Evolutionary conservation across 1,140 invertebrate genomes (phyloP).

Genomic region (Holcopasites calliopsidis): DNA sequence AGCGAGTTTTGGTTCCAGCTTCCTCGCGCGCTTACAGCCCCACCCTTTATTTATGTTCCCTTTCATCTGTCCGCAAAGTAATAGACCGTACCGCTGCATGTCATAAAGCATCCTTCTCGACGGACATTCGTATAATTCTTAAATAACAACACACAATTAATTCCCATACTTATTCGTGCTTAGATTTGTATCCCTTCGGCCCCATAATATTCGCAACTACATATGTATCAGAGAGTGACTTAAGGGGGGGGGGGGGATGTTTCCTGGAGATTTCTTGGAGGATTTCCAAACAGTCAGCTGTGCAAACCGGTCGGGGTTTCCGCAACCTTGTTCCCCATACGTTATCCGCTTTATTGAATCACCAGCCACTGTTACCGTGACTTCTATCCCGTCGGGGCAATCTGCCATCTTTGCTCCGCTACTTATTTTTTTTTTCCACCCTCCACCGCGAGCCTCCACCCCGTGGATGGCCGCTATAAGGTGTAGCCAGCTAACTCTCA

Average conservation of each 20-base stretch:
- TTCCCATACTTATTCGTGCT: no score
- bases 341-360: conserved; percentile 73
- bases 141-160: no score
- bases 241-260: conserved; percentile 29
- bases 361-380: conserved; percentile 55
- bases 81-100: not conserved
- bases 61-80: not conserved
- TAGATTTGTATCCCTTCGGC: no score
- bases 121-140: no score
- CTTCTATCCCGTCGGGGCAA: conserved; percentile 60
- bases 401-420: conserved; percentile 64
- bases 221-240: conserved; percentile 27
- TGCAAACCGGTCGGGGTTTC: conserved; percentile 41
- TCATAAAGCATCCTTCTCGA: no score
- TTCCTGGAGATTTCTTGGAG: conserved; percentile 56
- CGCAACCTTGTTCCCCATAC: conserved; percentile 60
- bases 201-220: not conserved
- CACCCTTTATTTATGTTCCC: not conserved
- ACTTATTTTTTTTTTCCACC: conserved; percentile 29
- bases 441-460: not conserved
- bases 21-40: no score
- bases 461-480: not conserved
- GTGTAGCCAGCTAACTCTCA: conserved; percentile 26
- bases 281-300: conserved; percentile 65
- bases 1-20: conserved; percentile 5